These are phyloP conservation scores for Oscheius sp. DNA, from an alignment of 1,140 invertebrate species.

Conservation along the genomic window DNA sequence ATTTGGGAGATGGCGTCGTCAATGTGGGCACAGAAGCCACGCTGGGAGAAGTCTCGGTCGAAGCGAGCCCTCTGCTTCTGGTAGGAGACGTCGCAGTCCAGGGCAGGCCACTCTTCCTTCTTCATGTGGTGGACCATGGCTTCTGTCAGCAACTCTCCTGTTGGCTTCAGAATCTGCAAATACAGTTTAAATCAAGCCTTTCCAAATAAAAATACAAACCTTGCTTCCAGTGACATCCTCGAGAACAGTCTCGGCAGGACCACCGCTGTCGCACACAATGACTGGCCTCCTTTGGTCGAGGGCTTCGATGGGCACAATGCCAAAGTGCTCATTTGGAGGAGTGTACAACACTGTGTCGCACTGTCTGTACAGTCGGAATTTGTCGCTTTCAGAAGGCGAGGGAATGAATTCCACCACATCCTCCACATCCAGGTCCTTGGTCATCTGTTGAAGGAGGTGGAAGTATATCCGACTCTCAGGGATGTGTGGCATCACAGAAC, in stretches of 20 bases:
- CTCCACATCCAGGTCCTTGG: constrained; percentile 43
- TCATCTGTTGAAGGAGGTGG: constrained; percentile 49
- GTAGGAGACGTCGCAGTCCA: constrained; percentile 54
- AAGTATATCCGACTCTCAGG: constrained; percentile 59
- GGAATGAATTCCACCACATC: constrained; percentile 57
- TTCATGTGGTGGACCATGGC: constrained; percentile 58
- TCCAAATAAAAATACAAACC: constrained; percentile 10
- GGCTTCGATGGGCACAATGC: constrained; percentile 60
- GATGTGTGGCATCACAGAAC: constrained; percentile 60
- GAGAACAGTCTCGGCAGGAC: constrained; percentile 57
- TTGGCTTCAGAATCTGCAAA: constrained; percentile 52
- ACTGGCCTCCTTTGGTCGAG: constrained; percentile 58
- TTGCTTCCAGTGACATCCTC: constrained; percentile 58
- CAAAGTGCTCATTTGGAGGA: constrained; percentile 59
- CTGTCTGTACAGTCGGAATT: constrained; percentile 54
- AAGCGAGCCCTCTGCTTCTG: constrained; percentile 40
- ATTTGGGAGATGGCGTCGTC: constrained; percentile 33
- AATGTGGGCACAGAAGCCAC: constrained; percentile 34
- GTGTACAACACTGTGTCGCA: constrained; percentile 59
- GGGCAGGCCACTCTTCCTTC: constrained; percentile 45
- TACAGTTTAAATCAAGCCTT: neutral
- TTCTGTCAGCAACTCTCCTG: constrained; percentile 53
- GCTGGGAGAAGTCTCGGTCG: constrained; percentile 24
- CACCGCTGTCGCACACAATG: constrained; percentile 60
- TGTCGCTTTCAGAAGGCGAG: constrained; percentile 50